phyloP scores from a whole-genome alignment of 2,888 invertebrate genomes.

The Toxonevra muliebris region DNA sequence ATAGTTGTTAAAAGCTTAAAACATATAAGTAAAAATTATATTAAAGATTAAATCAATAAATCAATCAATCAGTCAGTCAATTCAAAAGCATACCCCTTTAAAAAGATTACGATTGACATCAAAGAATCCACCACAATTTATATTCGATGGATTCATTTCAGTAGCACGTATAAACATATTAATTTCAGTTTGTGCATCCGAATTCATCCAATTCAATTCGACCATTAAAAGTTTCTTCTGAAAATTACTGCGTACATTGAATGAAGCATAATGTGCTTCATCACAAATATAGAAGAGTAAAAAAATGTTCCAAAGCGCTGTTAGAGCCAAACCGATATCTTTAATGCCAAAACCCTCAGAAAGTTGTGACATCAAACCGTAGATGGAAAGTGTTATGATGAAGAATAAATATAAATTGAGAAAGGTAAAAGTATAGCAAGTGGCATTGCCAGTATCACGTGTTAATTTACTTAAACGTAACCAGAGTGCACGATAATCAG shows the following conservation, averaged over 20 bases:
- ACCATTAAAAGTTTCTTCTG: slow-evolving; percentile 79
- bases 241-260: slow-evolving; percentile 76
- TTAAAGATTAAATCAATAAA: too few species aligned
- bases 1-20: slow-evolving; percentile 75
- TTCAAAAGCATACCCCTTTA: slow-evolving; percentile 69
- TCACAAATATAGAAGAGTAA: slow-evolving; percentile 78
- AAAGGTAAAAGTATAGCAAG: slow-evolving; percentile 76
- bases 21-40: not conserved
- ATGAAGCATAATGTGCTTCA: slow-evolving; percentile 78
- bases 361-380: slow-evolving; percentile 77
- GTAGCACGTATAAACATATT: slow-evolving; percentile 80
- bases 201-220: slow-evolving; percentile 79
- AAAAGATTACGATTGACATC: slow-evolving; percentile 77
- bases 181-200: slow-evolving; percentile 78
- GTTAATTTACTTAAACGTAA: slow-evolving; percentile 75
- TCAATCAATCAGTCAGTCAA: too few species aligned
- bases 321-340: slow-evolving; percentile 75
- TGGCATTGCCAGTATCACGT: slow-evolving; percentile 73
- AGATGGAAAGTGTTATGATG: slow-evolving; percentile 78
- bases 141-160: slow-evolving; percentile 80
- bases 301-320: slow-evolving; percentile 73
- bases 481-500: slow-evolving; percentile 77
- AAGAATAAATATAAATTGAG: slow-evolving; percentile 76
- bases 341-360: slow-evolving; percentile 78
- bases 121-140: slow-evolving; percentile 78